Conservation (phyloP, 2,113 vertebrate genomes). For the Oreotrochilus melanogaster region DNA sequence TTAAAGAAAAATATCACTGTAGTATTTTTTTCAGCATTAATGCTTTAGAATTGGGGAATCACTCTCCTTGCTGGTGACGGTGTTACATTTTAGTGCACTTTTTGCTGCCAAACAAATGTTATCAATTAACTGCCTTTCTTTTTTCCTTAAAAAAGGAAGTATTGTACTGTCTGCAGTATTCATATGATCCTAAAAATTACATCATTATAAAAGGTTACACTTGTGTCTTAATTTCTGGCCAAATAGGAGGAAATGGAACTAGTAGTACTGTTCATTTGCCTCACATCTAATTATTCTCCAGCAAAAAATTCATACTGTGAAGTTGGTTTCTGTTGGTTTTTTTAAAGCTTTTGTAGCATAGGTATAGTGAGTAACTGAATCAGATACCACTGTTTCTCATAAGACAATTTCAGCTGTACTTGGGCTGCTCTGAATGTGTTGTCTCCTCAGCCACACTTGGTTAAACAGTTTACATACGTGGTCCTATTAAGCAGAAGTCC, state of each 20-base stretch:
- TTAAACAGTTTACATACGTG: constrained; percentile 36
- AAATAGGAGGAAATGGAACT: neutral
- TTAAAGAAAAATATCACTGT: neutral
- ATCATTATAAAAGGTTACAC: neutral
- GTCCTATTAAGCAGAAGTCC: neutral
- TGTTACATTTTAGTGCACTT: constrained; percentile 29
- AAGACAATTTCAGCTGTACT: neutral
- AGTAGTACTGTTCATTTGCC: neutral
- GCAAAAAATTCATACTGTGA: neutral
- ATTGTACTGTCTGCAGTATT: constrained; percentile 21
- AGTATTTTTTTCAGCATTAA: neutral
- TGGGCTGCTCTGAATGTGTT: constrained; percentile 1
- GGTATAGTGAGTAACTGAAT: neutral
- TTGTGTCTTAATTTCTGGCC: neutral
- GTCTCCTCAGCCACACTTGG: neutral
- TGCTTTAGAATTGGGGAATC: neutral
- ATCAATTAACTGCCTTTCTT: neutral
- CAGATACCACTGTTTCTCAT: neutral
- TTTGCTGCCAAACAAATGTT: constrained; percentile 29
- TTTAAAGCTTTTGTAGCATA: neutral
- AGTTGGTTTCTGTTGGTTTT: neutral
- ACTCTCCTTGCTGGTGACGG: neutral
- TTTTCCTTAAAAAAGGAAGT: neutral
- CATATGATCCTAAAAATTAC: constrained; percentile 15
- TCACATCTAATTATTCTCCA: neutral